Evolutionary conservation across 2,113 vertebrate genomes (phyloP), one percentile per base, ranked within the genome.

Genomic region (Arizona elegans): DNA sequence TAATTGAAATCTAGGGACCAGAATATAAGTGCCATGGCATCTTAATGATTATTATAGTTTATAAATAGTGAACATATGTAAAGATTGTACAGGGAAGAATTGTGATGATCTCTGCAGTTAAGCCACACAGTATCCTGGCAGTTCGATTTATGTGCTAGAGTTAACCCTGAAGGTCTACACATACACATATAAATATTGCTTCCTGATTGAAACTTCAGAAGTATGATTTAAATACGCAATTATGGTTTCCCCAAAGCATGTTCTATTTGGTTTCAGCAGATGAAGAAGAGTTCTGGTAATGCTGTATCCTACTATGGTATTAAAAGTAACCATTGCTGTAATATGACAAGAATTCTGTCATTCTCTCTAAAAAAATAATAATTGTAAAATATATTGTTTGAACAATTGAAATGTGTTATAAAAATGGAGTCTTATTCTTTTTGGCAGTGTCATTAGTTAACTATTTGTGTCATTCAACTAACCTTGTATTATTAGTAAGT

Each of bases 11-110:
- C 88, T 21, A 1, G 58, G 62, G 90, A 88, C 62, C 88, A 88
- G 91, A 89, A 90, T 0, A 0, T 92, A 89, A 92, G 89, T 93
- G 59, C 0, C 1, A 38, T 53, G 1, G 0, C 65, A 75, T 93
- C 10, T 33, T 91, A 87, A 92, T 91, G 58, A 89, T 58, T 6
- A 75, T 62, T 21, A 58, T 90, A 24, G 89, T 43, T 2, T 58
- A 23, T 89, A 92, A 90, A 90, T 62, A 53, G 54, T 81, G 89
- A 23, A 29, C 89, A 93, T 94, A 75, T 94, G 93, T 88, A 92
- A 62, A 58, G 95, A 95, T 93, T 94, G 90, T 26, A 0, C 10
- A 89, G 85, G 26, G n/a, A 93, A 93, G 86, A 85, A 86, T 88
- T 59, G 90, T 87, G 43, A 86, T 91, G 50, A 50, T 95, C 88